These are phyloP conservation scores for Aythya baeri DNA, from an alignment of 2,113 vertebrate species.

Conservation along the genomic window DNA sequence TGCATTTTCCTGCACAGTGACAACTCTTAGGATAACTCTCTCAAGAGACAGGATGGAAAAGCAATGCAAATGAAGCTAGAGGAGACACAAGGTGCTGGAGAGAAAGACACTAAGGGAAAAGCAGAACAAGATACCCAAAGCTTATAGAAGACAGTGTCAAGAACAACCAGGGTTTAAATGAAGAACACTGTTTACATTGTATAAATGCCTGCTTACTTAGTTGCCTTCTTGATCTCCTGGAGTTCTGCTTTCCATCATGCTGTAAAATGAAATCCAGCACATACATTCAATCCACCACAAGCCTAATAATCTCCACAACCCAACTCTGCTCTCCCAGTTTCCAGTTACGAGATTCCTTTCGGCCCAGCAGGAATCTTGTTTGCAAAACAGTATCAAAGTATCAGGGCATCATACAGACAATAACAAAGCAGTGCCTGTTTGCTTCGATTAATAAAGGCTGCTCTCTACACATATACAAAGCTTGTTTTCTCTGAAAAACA, in stretches of 20 bases:
- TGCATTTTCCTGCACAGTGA: not conserved
- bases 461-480: constrained; percentile 23
- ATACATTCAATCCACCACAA: not conserved
- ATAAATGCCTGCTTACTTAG: not conserved
- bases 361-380: not conserved
- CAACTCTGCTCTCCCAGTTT: not conserved
- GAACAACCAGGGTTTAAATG: not conserved
- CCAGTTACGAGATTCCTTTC: not conserved
- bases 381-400: constrained; percentile 17
- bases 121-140: not conserved
- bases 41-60: not conserved
- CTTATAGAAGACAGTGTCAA: not conserved
- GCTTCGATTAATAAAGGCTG: constrained; percentile 52
- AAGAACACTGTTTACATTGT: not conserved
- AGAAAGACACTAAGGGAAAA: not conserved
- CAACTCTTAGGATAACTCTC: not conserved
- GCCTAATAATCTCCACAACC: not conserved
- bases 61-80: not conserved
- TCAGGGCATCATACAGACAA: not conserved
- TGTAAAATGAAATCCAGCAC: not conserved
- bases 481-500: constrained; percentile 56
- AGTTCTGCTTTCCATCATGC: not conserved
- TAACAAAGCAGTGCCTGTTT: constrained; percentile 47
- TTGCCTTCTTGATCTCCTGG: not conserved
- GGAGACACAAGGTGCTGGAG: not conserved